Conservation (phyloP, 1,140 invertebrate genomes). For the Andrena cerasifolii region DNA sequence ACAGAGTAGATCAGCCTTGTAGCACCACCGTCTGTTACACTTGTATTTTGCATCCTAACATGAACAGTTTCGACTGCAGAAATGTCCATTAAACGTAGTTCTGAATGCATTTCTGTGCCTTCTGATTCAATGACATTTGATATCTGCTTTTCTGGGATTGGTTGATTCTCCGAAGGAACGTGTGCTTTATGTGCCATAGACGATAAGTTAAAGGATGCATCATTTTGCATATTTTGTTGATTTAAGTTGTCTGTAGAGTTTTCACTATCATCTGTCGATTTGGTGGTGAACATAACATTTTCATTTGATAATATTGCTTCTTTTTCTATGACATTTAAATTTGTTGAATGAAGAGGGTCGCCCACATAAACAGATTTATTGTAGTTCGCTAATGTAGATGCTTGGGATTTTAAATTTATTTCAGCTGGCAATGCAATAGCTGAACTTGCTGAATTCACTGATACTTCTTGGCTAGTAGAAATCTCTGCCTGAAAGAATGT, state of each 20-base stretch:
- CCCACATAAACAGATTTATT: not conserved
- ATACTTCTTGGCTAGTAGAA: too few species aligned
- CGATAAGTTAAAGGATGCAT: not conserved
- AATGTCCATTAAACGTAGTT: conserved; percentile 50
- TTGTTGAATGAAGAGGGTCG: conserved; percentile 8
- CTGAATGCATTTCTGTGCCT: conserved; percentile 12
- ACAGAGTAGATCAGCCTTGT: conserved; percentile 88
- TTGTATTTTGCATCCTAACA: conserved; percentile 80
- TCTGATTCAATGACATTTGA: not conserved
- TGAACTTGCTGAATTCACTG: not conserved
- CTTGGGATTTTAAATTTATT: not conserved
- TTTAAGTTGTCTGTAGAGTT: not conserved
- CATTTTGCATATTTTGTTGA: not conserved
- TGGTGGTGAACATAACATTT: not conserved
- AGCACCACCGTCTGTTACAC: conserved; percentile 65
- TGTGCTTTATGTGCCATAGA: not conserved
- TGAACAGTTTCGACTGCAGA: conserved; percentile 73
- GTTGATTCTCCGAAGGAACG: not conserved
- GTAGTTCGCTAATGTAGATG: not conserved
- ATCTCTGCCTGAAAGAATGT: conserved; percentile 1
- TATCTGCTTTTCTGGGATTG: not conserved
- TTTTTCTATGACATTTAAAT: conserved; percentile 3
- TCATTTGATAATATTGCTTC: not conserved
- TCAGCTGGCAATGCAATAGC: not conserved
- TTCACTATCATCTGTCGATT: too few species aligned